A percentile compares a stretch with the other conserved stretches of the same genome.
These are phyloP conservation scores for Drosophila santomea DNA, from an alignment of 1,140 invertebrate genomes.

Conservation along the genomic window DNA sequence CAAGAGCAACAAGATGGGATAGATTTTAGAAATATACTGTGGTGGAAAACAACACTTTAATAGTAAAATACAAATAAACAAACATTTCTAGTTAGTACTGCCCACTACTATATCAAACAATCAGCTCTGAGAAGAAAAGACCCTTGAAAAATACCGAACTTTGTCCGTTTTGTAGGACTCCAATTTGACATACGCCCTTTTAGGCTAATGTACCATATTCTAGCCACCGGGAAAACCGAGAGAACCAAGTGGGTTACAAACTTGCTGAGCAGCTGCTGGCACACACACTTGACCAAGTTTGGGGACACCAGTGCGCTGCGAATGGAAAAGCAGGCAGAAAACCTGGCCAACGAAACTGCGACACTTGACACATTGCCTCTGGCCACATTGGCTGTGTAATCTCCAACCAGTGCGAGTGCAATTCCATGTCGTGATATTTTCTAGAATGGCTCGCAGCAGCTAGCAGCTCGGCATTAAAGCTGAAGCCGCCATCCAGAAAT, in stretches of 20 bases:
- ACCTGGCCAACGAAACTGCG: not conserved
- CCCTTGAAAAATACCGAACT: too few species aligned
- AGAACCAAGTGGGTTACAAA: not conserved
- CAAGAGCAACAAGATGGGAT: slow-evolving; percentile 15
- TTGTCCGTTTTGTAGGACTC: not conserved
- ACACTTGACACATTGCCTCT: slow-evolving; percentile 66
- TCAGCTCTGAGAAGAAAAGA: too few species aligned
- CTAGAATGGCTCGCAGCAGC: not conserved
- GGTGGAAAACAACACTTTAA: too few species aligned
- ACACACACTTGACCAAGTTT: slow-evolving; percentile 41
- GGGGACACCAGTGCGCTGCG: not conserved
- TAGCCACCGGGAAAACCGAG: too few species aligned
- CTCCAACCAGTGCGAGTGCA: slow-evolving; percentile 56
- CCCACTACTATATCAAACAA: not conserved
- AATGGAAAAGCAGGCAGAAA: slow-evolving; percentile 1
- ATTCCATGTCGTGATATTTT: slow-evolving; percentile 60
- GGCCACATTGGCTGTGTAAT: slow-evolving; percentile 51
- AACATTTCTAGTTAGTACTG: too few species aligned
- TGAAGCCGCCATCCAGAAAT: slow-evolving; percentile 3
- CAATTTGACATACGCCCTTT: too few species aligned
- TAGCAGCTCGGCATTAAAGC: slow-evolving; percentile 46
- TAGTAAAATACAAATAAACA: too few species aligned
- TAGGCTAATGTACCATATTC: not conserved
- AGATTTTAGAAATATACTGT: too few species aligned
- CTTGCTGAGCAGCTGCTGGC: slow-evolving; percentile 10